Evolutionary conservation across 2,797 vertebrate genomes (phyloP).

Genomic region (Mionectes olivaceus): DNA sequence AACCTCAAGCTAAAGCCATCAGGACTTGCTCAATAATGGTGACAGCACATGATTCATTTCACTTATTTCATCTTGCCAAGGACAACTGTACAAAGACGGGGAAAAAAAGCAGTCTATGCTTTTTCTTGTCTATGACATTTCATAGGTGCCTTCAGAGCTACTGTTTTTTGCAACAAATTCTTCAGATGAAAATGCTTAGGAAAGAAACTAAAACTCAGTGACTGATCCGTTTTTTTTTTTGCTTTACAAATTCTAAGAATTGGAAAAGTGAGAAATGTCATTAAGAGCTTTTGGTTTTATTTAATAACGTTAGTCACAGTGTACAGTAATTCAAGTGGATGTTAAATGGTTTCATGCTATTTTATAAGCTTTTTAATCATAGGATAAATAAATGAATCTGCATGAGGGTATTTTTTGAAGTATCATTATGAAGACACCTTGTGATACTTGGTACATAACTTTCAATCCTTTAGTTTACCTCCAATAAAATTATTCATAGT

Average conservation of each 20-base stretch:
- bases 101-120: not conserved
- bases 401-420: not conserved
- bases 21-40: slow-evolving; percentile 23
- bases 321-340: not conserved
- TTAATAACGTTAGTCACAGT: not conserved
- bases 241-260: not conserved
- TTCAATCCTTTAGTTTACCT: not conserved
- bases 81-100: not conserved
- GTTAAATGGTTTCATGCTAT: not conserved
- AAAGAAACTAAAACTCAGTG: not conserved
- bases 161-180: not conserved
- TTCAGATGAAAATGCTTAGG: not conserved
- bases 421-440: not conserved
- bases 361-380: not conserved
- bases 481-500: not conserved
- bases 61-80: slow-evolving; percentile 32
- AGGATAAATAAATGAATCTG: not conserved
- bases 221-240: not conserved
- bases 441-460: not conserved
- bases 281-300: not conserved
- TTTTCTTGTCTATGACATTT: slow-evolving; percentile 9
- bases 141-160: not conserved
- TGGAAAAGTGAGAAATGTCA: not conserved
- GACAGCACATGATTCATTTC: slow-evolving; percentile 58
- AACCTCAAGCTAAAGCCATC: slow-evolving; percentile 45